These are phyloP conservation scores for Macropus fuliginosus DNA, from an alignment of 2,797 vertebrate genomes.

Conservation along the genomic window DNA sequence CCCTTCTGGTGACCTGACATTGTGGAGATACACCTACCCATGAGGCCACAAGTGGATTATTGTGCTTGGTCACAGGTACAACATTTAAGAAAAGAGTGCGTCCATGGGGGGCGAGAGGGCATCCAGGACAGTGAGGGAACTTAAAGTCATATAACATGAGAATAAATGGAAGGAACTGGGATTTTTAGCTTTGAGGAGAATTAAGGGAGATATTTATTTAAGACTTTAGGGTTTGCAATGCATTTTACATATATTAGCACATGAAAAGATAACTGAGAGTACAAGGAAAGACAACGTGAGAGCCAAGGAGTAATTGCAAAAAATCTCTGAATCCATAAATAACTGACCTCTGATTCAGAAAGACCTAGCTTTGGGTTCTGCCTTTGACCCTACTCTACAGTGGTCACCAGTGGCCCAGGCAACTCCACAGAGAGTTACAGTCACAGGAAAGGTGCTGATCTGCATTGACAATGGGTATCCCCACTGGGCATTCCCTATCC, in stretches of 20 bases:
- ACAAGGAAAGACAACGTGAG: background rate
- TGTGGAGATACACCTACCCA: too few species aligned
- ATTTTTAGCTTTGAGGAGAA: background rate
- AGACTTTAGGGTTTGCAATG: background rate
- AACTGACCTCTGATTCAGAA: background rate
- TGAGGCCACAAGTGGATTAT: accelerated
- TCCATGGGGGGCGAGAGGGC: background rate
- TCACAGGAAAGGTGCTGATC: background rate
- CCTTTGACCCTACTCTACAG: too few species aligned
- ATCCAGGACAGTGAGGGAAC: background rate
- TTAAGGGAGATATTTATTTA: background rate
- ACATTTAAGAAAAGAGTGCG: background rate
- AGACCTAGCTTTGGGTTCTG: background rate
- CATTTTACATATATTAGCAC: background rate
- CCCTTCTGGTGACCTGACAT: background rate
- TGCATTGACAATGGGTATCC: background rate
- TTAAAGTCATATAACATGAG: background rate
- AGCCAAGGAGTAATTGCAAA: background rate
- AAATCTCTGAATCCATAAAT: background rate
- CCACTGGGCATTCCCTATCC: background rate
- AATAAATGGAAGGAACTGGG: background rate
- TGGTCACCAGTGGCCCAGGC: background rate
- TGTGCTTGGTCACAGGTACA: background rate
- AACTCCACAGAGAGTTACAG: background rate
- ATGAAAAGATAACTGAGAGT: background rate